Evolutionary conservation across 2,888 invertebrate genomes (phyloP), one percentile per base, ranked within the genome.

Genomic region (Chironomus riparius): DNA sequence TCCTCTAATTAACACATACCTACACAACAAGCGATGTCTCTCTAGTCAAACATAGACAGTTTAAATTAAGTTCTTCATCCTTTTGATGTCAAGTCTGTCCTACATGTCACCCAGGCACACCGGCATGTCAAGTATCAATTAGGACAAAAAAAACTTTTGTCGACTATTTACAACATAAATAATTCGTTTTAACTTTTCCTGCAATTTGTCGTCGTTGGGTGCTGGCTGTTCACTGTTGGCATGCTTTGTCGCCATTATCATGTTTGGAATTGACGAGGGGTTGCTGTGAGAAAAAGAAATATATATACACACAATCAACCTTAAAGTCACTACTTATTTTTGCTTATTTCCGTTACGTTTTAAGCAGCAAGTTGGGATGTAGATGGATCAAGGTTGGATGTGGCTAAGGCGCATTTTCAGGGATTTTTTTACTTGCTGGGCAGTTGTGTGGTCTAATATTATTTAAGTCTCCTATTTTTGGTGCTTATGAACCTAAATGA

Each of bases 171-270:
- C 65, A 65, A 13, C 65, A 21, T 65, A 65, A 24, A 65, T 24
- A 65, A 24, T 65, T 65, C 21, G 56, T 18, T 56, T 56, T 12
- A 21, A 24, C 22, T 21, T 65, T 24, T 24, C 24, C 65, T 24
- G 24, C 74, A 74, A 74, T 74, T 74, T 74, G 65, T 65, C 73
- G 72, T 72, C 70, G 70, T 61, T 22, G n/a, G 18, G 12, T 28
- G 38, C 38, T 38, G 38, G 38, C 38, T 38, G 38, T 38, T 38
- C 38, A 38, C 38, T 38, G 38, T 38, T 47, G 21, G 38, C 65
- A 47, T 74, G 65, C 47, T 24, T 68, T 68, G 74, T 68, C 74
- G 22, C 47, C 74, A 74, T 74, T 74, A 68, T 68, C 47, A n/a
- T 15, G 15, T 15, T 24, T 15, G 18, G 4, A 56, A 18, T 38